These are phyloP conservation scores for Hermodice carunculata DNA, from an alignment of 2,888 invertebrate genomes.

Conservation along the genomic window DNA sequence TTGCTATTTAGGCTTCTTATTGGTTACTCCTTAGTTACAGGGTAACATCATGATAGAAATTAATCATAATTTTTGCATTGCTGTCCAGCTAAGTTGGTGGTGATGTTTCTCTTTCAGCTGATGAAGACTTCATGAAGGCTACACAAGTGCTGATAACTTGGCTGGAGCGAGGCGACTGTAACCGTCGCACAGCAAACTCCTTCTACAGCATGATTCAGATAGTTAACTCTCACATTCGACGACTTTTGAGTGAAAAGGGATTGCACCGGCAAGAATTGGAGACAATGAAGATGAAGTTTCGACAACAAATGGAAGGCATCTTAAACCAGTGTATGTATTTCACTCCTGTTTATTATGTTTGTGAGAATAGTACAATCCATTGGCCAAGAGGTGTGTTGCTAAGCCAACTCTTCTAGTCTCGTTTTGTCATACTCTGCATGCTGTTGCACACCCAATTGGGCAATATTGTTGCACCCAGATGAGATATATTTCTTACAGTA, in stretches of 20 bases:
- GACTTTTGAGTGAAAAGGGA: conserved; percentile 86
- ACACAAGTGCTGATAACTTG: conserved; percentile 89
- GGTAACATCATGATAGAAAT: too few species aligned
- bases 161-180: conserved; percentile 95
- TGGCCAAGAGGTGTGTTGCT: neutral
- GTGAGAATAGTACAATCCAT: neutral
- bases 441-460: too few species aligned
- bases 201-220: conserved; percentile 95
- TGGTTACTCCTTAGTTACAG: too few species aligned
- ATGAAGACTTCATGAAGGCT: conserved; percentile 87
- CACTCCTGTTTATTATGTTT: too few species aligned
- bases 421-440: too few species aligned
- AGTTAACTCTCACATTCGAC: conserved; percentile 91
- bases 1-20: too few species aligned
- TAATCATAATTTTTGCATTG: neutral
- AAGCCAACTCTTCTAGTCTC: neutral
- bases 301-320: conserved; percentile 86
- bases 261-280: conserved; percentile 90
- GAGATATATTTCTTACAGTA: too few species aligned
- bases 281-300: conserved; percentile 86
- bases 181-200: conserved; percentile 88
- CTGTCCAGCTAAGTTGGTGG: too few species aligned
- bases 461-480: too few species aligned
- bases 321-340: conserved; percentile 91
- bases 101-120: conserved; percentile 70